phyloP scores from a whole-genome alignment of 2,888 invertebrate species.

The Drosophila setosimentum region DNA sequence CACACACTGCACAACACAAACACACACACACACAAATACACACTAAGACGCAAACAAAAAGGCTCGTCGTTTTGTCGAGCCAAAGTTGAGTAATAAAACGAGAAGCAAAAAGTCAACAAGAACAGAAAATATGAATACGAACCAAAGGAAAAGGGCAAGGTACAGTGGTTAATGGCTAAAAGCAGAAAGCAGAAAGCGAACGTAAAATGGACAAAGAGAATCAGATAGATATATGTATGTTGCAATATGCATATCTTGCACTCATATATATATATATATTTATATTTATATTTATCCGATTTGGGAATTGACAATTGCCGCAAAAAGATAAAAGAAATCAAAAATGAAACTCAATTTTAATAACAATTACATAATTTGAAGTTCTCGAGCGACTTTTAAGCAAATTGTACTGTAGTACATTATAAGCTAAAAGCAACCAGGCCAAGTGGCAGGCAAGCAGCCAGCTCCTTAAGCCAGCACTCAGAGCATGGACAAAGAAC shows the following conservation, averaged over 20 bases:
- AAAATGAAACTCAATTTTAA: background rate
- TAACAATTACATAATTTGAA: background rate
- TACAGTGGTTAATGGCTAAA: constrained; percentile 19
- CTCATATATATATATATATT: background rate
- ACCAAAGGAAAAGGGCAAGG: constrained; percentile 14
- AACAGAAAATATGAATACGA: constrained; percentile 26
- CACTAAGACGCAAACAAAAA: constrained; percentile 30
- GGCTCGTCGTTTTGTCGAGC: constrained; percentile 28
- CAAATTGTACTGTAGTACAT: constrained; percentile 8
- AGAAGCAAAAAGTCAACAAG: constrained; percentile 30
- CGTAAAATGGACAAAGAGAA: background rate
- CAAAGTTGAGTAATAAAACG: constrained; percentile 65
- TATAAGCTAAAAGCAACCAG: background rate
- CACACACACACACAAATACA: constrained; percentile 6
- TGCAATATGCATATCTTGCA: background rate
- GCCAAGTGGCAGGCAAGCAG: constrained; percentile 3
- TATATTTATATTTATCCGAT: background rate
- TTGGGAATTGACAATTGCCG: background rate
- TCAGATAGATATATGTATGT: background rate
- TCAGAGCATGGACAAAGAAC: constrained; percentile 6
- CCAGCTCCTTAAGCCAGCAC: background rate
- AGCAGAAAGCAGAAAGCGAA: background rate
- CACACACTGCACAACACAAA: constrained; percentile 14
- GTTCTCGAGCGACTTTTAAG: background rate
- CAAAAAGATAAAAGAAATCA: background rate